Percentiles rank a stretch among this genome's conserved stretches.
phyloP scores from a whole-genome alignment of 2,113 vertebrate genomes.

The Columba janthina region DNA sequence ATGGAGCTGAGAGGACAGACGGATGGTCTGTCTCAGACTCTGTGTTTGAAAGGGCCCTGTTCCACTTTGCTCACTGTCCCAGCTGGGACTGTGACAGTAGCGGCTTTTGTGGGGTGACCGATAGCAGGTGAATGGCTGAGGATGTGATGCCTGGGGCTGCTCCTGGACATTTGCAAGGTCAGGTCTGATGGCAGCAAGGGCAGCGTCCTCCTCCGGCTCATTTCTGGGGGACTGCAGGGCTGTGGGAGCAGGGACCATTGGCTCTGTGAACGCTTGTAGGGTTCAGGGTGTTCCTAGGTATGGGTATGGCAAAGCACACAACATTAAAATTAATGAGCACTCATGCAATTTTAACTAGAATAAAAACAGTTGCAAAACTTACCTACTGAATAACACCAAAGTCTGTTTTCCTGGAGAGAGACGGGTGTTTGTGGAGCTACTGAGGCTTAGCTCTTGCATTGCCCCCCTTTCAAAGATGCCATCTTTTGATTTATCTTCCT shows the following conservation, averaged over 20 bases:
- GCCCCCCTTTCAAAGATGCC: not conserved
- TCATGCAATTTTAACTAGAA: not conserved
- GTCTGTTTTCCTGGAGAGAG: not conserved
- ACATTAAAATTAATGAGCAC: not conserved
- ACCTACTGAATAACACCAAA: not conserved
- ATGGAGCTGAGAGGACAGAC: not conserved
- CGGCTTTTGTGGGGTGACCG: not conserved
- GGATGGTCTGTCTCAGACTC: accelerated
- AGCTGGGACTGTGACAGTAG: accelerated
- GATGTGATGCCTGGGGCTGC: not conserved
- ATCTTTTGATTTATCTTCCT: not conserved
- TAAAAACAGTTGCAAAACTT: constrained; percentile 18
- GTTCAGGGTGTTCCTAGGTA: not conserved
- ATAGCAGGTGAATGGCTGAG: not conserved
- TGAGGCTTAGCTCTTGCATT: not conserved
- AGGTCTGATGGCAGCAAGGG: not conserved
- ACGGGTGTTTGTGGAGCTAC: not conserved
- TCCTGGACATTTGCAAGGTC: not conserved
- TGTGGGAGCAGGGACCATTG: not conserved
- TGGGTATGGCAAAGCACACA: not conserved
- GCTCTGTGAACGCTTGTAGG: not conserved
- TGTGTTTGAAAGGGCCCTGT: accelerated
- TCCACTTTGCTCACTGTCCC: accelerated
- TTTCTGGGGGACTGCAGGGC: not conserved
- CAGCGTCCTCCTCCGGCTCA: not conserved